Conservation (phyloP, 2,797 vertebrate species). For the Lutjanus argentimaculatus region DNA sequence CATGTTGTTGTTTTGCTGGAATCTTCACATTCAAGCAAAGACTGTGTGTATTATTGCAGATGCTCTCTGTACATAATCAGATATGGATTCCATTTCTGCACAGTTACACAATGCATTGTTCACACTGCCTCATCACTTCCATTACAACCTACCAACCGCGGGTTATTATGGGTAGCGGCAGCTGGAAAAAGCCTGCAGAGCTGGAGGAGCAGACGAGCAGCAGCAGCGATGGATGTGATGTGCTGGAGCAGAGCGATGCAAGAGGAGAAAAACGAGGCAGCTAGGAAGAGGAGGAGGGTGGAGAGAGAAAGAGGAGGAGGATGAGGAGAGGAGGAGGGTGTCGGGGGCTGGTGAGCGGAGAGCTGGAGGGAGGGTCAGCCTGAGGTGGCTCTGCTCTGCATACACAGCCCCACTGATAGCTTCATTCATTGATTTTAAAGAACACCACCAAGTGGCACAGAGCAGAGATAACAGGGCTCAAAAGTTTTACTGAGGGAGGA, state of each 20-base stretch:
- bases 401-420: conserved; percentile 82
- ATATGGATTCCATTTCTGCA: neutral
- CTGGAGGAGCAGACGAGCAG: conserved; percentile 59
- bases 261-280: conserved; percentile 54
- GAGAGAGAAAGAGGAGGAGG: conserved; percentile 1
- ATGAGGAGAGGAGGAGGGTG: conserved; percentile 14
- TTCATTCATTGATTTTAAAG: conserved; percentile 88
- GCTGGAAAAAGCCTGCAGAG: conserved; percentile 54
- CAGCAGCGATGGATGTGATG: conserved; percentile 60
- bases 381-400: conserved; percentile 82
- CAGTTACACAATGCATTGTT: conserved; percentile 28
- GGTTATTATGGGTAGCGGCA: conserved; percentile 40
- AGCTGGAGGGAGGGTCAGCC: conserved; percentile 82
- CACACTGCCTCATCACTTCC: conserved; percentile 36
- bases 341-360: conserved; percentile 37
- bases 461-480: conserved; percentile 91
- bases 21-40: conserved; percentile 2
- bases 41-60: neutral
- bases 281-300: conserved; percentile 47
- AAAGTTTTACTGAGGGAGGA: conserved; percentile 69
- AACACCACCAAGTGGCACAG: conserved; percentile 95
- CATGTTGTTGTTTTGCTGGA: conserved; percentile 8
- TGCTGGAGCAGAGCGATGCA: conserved; percentile 64
- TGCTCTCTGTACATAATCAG: conserved; percentile 18
- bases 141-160: conserved; percentile 38